These are phyloP conservation scores for Phyllopteryx taeniolatus DNA, from an alignment of 2,113 vertebrate species.

Conservation along the genomic window DNA sequence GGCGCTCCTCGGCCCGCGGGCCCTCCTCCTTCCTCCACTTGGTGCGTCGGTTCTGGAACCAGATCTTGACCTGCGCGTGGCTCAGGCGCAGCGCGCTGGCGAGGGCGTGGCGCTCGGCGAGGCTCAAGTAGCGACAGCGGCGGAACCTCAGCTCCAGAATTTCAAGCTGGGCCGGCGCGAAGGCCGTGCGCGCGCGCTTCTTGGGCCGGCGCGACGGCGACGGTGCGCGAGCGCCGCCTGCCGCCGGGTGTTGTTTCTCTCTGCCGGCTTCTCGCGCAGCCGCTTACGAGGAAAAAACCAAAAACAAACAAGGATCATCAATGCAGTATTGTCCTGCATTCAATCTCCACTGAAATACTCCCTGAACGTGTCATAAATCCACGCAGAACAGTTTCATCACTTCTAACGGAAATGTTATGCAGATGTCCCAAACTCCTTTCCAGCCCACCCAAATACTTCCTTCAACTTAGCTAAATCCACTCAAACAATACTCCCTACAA, in stretches of 20 bases:
- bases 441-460: too few relatives aligned
- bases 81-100: constrained; percentile 66
- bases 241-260: background rate
- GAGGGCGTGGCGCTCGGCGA: constrained; percentile 69
- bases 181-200: constrained; percentile 68
- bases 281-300: too few relatives aligned
- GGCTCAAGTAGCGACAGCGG: constrained; percentile 72
- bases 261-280: background rate
- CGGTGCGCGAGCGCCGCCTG: constrained; percentile 7
- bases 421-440: background rate
- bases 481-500: too few relatives aligned
- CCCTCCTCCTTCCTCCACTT: constrained; percentile 76
- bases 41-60: constrained; percentile 79
- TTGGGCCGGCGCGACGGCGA: background rate
- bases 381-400: too few relatives aligned
- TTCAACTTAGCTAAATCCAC: too few relatives aligned
- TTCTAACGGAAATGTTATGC: background rate
- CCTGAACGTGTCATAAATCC: background rate
- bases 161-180: constrained; percentile 70
- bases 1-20: constrained; percentile 41
- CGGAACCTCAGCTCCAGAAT: constrained; percentile 72
- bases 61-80: constrained; percentile 79
- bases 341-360: background rate
- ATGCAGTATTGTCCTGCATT: too few relatives aligned
- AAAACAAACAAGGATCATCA: background rate